phyloP scores from a whole-genome alignment of 2,797 vertebrate species.

The Platyrinchus mystaceus region DNA sequence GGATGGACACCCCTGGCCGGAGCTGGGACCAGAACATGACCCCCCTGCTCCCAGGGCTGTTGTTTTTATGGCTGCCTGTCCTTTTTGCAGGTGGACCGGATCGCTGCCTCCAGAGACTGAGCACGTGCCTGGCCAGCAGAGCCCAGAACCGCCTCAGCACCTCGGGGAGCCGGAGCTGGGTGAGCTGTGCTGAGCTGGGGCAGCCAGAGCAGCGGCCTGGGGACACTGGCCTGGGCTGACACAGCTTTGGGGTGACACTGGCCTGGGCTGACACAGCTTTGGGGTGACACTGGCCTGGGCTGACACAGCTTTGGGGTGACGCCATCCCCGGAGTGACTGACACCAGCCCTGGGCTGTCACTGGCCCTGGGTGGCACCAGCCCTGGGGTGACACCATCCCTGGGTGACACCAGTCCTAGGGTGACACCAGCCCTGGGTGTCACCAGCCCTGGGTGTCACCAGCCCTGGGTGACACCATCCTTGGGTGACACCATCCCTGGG shows the following conservation, averaged over 20 bases:
- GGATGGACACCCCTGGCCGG: not conserved
- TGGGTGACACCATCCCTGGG: not conserved
- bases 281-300: too few species aligned
- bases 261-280: too few species aligned
- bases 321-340: too few species aligned
- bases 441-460: not conserved
- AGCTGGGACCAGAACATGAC: accelerated
- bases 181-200: not conserved
- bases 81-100: conserved; percentile 50
- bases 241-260: not conserved
- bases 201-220: too few species aligned
- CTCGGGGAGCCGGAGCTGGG: not conserved
- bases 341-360: not conserved
- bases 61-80: not conserved
- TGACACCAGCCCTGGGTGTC: not conserved
- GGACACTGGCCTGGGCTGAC: not conserved
- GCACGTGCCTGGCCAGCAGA: not conserved
- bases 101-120: conserved; percentile 35
- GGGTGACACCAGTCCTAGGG: not conserved
- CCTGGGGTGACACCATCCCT: not conserved
- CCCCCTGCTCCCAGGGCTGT: not conserved
- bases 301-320: not conserved
- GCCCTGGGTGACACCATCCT: accelerated
- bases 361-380: not conserved
- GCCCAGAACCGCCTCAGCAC: too few species aligned